Conservation (phyloP, 1,140 invertebrate genomes). For the Drosophila nasuta region DNA sequence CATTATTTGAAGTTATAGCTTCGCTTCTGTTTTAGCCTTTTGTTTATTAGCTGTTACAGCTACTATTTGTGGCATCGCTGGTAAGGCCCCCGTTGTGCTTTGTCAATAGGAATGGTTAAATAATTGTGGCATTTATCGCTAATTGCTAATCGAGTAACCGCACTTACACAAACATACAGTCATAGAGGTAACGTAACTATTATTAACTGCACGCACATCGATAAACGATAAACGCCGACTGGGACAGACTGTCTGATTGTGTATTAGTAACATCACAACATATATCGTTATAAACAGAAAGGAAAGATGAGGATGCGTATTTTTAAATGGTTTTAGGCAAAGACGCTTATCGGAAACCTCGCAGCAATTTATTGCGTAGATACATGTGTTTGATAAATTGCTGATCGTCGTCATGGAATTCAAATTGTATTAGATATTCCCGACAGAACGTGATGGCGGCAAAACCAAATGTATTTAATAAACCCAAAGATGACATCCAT, state of each 20-base stretch:
- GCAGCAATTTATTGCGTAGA: background rate
- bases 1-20: too few relatives aligned
- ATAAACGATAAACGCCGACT: background rate
- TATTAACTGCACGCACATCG: conserved; percentile 32
- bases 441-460: too few relatives aligned
- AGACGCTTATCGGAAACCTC: background rate
- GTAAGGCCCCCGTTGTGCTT: conserved; percentile 2
- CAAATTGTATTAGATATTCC: conserved; percentile 9
- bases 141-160: conserved; percentile 39
- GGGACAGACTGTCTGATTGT: background rate
- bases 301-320: too few relatives aligned
- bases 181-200: conserved; percentile 16
- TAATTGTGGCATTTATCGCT: conserved; percentile 32
- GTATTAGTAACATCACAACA: too few relatives aligned
- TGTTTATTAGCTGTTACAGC: too few relatives aligned
- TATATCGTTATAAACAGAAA: too few relatives aligned
- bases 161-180: background rate
- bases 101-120: conserved; percentile 18
- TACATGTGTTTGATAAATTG: conserved; percentile 36
- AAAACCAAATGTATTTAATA: too few relatives aligned
- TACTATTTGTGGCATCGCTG: too few relatives aligned
- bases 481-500: background rate
- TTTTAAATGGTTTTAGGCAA: conserved; percentile 11
- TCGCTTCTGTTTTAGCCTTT: too few relatives aligned
- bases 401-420: conserved; percentile 30